These are phyloP conservation scores for Steinernema carpocapsae DNA, from an alignment of 2,888 invertebrate genomes.

Conservation along the genomic window DNA sequence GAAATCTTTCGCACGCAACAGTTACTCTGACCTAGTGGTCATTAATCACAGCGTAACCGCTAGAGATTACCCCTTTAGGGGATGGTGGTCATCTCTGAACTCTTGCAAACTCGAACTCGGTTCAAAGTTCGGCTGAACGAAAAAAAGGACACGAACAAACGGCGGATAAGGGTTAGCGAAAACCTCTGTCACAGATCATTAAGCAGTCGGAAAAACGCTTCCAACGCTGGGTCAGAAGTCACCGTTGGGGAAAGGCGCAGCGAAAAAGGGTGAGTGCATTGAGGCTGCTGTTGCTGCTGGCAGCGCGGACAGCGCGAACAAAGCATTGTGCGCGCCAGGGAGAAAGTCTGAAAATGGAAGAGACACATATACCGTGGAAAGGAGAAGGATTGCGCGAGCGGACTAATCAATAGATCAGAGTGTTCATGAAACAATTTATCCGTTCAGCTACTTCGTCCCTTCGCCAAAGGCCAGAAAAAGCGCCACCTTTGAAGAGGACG, in stretches of 20 bases:
- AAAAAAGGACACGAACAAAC: too few relatives aligned
- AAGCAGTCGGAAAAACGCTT: too few relatives aligned
- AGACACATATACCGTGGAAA: slow-evolving; percentile 21
- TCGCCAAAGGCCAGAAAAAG: too few relatives aligned
- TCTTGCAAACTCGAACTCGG: too few relatives aligned
- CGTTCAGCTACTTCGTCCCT: slow-evolving; percentile 32
- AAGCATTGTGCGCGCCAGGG: slow-evolving; percentile 31
- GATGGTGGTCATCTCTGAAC: too few relatives aligned
- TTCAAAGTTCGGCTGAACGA: too few relatives aligned
- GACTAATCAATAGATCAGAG: slow-evolving; percentile 32
- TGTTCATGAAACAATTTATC: slow-evolving; percentile 28
- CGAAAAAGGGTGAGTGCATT: background rate
- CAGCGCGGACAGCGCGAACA: slow-evolving; percentile 32
- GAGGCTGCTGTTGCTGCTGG: slow-evolving; percentile 1
- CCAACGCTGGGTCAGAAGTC: background rate
- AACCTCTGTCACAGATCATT: too few relatives aligned
- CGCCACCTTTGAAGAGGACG: background rate
- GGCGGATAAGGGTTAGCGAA: too few relatives aligned
- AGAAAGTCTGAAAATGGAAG: slow-evolving; percentile 29
- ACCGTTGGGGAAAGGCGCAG: background rate
- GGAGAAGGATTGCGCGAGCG: slow-evolving; percentile 34
- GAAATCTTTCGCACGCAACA: too few relatives aligned
- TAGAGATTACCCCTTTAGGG: too few relatives aligned
- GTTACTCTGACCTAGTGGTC: too few relatives aligned
- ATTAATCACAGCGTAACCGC: too few relatives aligned